phyloP scores from a whole-genome alignment of 1,140 invertebrate species.

The Drosophila tristis region DNA sequence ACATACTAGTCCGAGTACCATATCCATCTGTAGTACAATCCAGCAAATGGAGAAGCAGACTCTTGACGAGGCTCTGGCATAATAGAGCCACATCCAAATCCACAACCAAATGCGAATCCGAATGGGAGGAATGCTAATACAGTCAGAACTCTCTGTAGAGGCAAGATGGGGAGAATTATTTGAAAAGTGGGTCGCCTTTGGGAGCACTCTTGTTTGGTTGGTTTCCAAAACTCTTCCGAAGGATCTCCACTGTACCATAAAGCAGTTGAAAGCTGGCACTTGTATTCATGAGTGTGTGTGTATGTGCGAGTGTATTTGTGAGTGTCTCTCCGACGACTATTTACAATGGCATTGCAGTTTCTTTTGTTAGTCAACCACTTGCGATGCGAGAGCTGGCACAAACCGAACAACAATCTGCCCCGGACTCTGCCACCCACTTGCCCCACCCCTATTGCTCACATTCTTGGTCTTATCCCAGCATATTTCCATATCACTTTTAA shows the following conservation, averaged over 20 bases:
- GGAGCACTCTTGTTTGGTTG: no score
- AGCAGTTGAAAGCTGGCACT: neutral
- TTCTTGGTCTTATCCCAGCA: neutral
- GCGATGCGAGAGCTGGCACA: conserved; percentile 23
- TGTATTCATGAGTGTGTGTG: conserved; percentile 17
- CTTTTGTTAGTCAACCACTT: conserved; percentile 65
- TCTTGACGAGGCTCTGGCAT: conserved; percentile 68
- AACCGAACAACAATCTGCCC: conserved; percentile 30
- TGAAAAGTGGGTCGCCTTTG: no score
- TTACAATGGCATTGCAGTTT: conserved; percentile 78
- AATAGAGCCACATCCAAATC: conserved; percentile 51
- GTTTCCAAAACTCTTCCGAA: neutral
- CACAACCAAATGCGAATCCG: conserved; percentile 29
- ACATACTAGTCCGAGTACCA: conserved; percentile 20
- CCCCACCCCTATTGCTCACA: neutral
- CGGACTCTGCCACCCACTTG: no score
- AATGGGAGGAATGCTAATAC: conserved; percentile 39
- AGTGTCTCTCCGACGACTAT: conserved; percentile 63
- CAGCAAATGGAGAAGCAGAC: conserved; percentile 69
- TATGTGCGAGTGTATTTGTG: conserved; percentile 12
- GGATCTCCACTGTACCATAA: conserved; percentile 23
- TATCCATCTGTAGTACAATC: conserved; percentile 19
- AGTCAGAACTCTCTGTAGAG: conserved; percentile 13
- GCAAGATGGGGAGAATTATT: neutral
- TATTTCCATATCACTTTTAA: conserved; percentile 55